These are phyloP conservation scores for Hipposideros larvatus DNA, from an alignment of 2,797 vertebrate species.

Conservation along the genomic window DNA sequence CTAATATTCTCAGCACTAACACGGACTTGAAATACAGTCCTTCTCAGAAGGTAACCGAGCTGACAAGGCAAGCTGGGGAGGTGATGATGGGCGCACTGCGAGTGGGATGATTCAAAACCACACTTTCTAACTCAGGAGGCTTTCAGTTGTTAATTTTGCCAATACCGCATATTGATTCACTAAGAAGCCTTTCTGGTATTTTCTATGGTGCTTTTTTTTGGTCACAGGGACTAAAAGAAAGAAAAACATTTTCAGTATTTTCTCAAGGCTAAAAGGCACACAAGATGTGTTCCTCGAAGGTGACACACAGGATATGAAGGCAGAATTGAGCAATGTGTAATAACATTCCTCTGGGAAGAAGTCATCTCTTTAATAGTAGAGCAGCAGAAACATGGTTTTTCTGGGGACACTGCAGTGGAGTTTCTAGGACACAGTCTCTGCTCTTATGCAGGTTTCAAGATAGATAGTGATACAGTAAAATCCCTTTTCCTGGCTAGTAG, in stretches of 20 bases:
- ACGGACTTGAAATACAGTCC: not conserved
- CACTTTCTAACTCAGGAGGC: not conserved
- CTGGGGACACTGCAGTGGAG: fast-evolving
- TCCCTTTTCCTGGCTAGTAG: not conserved
- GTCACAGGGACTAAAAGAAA: not conserved
- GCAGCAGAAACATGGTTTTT: not conserved
- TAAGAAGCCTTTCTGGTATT: not conserved
- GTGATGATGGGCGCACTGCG: not conserved
- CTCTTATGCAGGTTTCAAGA: not conserved
- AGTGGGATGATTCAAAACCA: not conserved
- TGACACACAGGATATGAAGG: not conserved
- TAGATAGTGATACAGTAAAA: not conserved
- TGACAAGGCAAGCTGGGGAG: not conserved
- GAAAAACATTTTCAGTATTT: constrained; percentile 25
- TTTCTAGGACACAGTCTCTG: not conserved
- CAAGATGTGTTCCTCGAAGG: not conserved
- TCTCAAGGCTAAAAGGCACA: not conserved
- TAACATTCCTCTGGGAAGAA: not conserved
- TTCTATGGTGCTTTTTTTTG: not conserved
- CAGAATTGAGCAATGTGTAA: not conserved
- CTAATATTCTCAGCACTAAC: not conserved
- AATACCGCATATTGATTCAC: not conserved
- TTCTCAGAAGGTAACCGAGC: not conserved
- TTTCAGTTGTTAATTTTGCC: not conserved
- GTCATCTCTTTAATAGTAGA: not conserved